phyloP scores from a whole-genome alignment of 2,888 invertebrate genomes.

The Stenoptilia bipunctidactyla region DNA sequence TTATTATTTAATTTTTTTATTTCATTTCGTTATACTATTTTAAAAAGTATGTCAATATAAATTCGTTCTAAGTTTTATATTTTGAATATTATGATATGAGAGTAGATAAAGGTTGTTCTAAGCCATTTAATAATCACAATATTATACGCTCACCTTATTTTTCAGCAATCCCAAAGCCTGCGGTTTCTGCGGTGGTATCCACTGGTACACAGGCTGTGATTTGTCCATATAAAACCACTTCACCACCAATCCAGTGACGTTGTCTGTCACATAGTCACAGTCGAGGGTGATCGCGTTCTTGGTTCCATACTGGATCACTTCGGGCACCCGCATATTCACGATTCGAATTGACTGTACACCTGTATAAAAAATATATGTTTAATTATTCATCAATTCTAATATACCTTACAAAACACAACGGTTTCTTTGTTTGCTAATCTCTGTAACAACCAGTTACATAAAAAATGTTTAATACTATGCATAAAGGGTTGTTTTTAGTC shows the following conservation, averaged over 20 bases:
- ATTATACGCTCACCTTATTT: slow-evolving; percentile 48
- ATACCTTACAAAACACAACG: too few species aligned
- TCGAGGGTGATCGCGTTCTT: slow-evolving; percentile 74
- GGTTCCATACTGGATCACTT: slow-evolving; percentile 70
- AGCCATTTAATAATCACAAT: too few species aligned
- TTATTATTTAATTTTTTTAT: too few species aligned
- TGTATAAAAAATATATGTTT: slow-evolving; percentile 25
- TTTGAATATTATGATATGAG: too few species aligned
- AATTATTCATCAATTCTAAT: too few species aligned
- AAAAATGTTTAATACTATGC: background rate
- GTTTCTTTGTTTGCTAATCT: too few species aligned
- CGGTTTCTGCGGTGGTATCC: slow-evolving; percentile 80
- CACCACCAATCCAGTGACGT: slow-evolving; percentile 77
- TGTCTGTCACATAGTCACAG: slow-evolving; percentile 77
- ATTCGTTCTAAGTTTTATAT: too few species aligned
- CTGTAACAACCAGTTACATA: too few species aligned
- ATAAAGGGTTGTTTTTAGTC: background rate
- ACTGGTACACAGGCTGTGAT: slow-evolving; percentile 80
- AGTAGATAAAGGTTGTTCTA: too few species aligned
- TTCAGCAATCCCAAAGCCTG: slow-evolving; percentile 71
- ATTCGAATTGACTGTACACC: slow-evolving; percentile 72
- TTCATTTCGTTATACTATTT: too few species aligned
- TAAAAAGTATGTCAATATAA: too few species aligned
- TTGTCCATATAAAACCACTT: slow-evolving; percentile 81
- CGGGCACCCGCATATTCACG: slow-evolving; percentile 72